Evolutionary conservation across 2,797 vertebrate genomes (phyloP).

Genomic region (Chanos chanos): DNA sequence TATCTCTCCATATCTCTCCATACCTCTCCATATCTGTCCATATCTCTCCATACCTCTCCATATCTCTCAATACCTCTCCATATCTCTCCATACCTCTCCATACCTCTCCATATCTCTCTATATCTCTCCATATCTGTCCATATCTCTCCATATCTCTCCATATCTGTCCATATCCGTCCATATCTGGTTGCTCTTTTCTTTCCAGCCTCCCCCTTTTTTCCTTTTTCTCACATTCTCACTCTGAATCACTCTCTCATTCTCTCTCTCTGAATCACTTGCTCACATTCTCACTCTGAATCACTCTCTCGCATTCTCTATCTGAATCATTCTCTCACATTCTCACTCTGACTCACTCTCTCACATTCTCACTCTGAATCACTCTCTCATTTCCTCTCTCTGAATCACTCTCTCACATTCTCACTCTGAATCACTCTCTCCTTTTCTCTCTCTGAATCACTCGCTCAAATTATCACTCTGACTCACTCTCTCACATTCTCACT

Average conservation of each 20-base stretch:
- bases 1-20: too few relatives aligned
- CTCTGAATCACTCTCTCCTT: too few relatives aligned
- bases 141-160: not conserved
- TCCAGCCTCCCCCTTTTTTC: not conserved
- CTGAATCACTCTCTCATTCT: not conserved
- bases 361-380: too few relatives aligned
- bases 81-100: not conserved
- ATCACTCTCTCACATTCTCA: too few relatives aligned
- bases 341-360: too few relatives aligned
- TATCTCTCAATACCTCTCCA: not conserved
- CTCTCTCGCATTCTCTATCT: not conserved
- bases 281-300: not conserved
- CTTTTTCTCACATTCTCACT: not conserved
- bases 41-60: not conserved
- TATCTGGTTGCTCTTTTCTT: not conserved
- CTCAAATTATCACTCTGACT: not conserved
- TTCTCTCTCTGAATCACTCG: not conserved
- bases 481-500: too few relatives aligned
- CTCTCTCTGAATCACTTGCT: not conserved
- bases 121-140: not conserved
- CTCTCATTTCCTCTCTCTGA: too few relatives aligned
- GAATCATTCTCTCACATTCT: not conserved
- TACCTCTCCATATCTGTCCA: not conserved
- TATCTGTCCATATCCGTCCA: not conserved
- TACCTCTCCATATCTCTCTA: not conserved